phyloP scores from a whole-genome alignment of 2,888 invertebrate species.

The Acleris sparsana region DNA sequence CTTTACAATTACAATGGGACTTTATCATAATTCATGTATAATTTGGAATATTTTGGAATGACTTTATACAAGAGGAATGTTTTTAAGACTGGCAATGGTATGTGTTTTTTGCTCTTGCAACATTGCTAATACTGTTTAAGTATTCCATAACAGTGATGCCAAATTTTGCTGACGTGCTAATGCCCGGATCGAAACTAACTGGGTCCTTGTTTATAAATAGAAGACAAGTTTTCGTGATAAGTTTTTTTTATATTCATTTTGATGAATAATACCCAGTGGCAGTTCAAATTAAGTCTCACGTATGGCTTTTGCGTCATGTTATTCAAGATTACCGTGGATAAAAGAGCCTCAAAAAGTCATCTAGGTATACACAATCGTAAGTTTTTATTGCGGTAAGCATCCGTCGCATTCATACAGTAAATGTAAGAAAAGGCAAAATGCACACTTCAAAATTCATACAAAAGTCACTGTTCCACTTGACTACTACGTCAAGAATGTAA shows the following conservation, averaged over 20 bases:
- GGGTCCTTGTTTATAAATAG: too few relatives aligned
- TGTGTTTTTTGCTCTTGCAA: too few relatives aligned
- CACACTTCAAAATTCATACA: neutral
- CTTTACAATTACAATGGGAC: slow-evolving; percentile 63
- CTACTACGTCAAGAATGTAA: too few relatives aligned
- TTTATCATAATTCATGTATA: slow-evolving; percentile 32
- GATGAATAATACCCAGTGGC: too few relatives aligned
- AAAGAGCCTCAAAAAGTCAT: neutral
- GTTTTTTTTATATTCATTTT: too few relatives aligned
- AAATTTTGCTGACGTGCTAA: too few relatives aligned
- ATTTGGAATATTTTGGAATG: slow-evolving; percentile 25
- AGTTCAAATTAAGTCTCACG: too few relatives aligned
- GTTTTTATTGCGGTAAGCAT: neutral
- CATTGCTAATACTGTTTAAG: too few relatives aligned
- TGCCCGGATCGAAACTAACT: too few relatives aligned
- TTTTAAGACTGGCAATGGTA: neutral
- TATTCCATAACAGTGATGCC: too few relatives aligned
- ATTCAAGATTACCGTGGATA: neutral
- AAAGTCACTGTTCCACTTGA: too few relatives aligned
- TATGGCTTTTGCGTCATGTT: neutral
- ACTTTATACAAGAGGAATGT: neutral
- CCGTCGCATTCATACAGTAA: neutral
- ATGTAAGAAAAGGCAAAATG: neutral
- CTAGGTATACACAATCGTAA: neutral
- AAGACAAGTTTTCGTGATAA: too few relatives aligned